Evolutionary conservation across 2,113 vertebrate species (phyloP).

Genomic region (Pandion haliaetus): DNA sequence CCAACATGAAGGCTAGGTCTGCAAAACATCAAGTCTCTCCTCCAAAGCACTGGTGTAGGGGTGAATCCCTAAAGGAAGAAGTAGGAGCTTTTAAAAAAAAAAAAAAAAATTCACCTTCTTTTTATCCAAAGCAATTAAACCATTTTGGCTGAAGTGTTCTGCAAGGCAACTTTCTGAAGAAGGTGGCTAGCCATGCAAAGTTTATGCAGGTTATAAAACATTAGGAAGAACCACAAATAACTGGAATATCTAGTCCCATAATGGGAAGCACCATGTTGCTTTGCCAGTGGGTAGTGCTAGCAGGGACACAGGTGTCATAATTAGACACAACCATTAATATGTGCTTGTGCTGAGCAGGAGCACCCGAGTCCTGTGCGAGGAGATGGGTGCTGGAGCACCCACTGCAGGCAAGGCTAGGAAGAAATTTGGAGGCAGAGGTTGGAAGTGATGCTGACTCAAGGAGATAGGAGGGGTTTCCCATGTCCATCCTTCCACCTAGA

Average conservation of each 20-base stretch:
- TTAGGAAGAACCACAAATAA: neutral
- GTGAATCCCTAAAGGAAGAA: neutral
- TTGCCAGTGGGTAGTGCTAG: neutral
- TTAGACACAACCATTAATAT: neutral
- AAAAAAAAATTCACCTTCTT: neutral
- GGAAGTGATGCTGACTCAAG: neutral
- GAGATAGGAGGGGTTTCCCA: neutral
- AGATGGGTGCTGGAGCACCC: neutral
- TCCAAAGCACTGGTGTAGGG: neutral
- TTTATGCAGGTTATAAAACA: neutral
- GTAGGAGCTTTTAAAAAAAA: neutral
- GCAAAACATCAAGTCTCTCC: neutral
- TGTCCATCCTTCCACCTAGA: neutral
- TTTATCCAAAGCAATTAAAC: neutral
- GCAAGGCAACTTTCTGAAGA: neutral
- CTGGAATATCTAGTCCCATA: neutral
- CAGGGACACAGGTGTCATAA: neutral
- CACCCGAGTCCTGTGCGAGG: neutral
- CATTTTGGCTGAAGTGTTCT: neutral
- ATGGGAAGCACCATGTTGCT: neutral
- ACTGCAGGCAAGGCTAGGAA: neutral
- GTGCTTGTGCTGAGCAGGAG: neutral
- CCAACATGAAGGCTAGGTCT: neutral
- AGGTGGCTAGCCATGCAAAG: fast-evolving
- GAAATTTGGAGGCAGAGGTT: neutral